These are phyloP conservation scores for Cylindroiulus punctatus DNA, from an alignment of 2,888 invertebrate genomes.

Conservation along the genomic window DNA sequence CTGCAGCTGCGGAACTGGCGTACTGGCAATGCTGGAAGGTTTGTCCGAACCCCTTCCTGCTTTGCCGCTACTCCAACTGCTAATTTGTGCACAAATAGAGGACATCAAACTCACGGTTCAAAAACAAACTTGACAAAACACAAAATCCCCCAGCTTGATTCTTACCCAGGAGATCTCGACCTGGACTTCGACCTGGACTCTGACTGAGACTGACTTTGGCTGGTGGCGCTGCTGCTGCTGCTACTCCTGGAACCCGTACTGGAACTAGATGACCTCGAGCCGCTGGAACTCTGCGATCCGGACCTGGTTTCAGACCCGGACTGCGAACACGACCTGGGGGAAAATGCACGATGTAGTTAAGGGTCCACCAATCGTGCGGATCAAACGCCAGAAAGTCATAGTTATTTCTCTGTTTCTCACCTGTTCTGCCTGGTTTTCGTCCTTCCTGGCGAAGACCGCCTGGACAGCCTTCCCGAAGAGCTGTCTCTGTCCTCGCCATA, in stretches of 20 bases:
- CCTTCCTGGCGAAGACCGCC: conserved; percentile 61
- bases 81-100: conserved; percentile 24
- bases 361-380: background rate
- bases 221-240: conserved; percentile 64
- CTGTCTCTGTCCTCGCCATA: conserved; percentile 53
- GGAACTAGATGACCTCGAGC: conserved; percentile 62
- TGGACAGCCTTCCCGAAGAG: conserved; percentile 59
- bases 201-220: conserved; percentile 65
- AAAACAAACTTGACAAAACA: conserved; percentile 58
- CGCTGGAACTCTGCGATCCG: conserved; percentile 63
- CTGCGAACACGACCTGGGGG: conserved; percentile 62
- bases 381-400: too few relatives aligned
- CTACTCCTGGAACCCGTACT: conserved; percentile 60
- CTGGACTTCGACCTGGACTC: conserved; percentile 66
- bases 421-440: conserved; percentile 53
- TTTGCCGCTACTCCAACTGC: conserved; percentile 61
- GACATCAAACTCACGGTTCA: background rate
- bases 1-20: conserved; percentile 60
- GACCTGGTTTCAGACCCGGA: conserved; percentile 63
- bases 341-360: background rate
- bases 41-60: conserved; percentile 59
- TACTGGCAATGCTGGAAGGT: conserved; percentile 59
- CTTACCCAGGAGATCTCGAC: conserved; percentile 60
- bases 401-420: too few relatives aligned
- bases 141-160: background rate